phyloP scores from a whole-genome alignment of 2,797 vertebrate genomes.

The Balearica regulorum region DNA sequence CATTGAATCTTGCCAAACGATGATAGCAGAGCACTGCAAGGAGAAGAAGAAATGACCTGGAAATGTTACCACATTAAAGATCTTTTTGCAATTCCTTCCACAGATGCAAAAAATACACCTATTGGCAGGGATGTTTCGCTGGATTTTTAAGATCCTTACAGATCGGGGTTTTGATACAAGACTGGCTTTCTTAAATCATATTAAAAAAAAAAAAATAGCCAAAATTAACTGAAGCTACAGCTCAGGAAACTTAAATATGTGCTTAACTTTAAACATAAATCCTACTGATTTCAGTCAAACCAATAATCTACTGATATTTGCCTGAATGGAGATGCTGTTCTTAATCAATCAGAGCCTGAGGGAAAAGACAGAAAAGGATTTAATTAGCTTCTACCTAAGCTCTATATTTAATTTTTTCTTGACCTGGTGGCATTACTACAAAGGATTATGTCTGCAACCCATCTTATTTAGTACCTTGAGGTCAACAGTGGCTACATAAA shows the following conservation, averaged over 20 bases:
- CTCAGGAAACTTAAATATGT: neutral
- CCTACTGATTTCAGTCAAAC: neutral
- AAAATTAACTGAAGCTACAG: neutral
- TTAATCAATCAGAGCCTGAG: neutral
- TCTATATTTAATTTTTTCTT: neutral
- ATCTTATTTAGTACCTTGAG: neutral
- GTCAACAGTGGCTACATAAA: neutral
- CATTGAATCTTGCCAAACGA: neutral
- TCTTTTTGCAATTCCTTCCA: fast-evolving
- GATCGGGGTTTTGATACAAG: neutral
- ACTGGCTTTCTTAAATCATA: neutral
- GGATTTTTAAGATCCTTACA: neutral
- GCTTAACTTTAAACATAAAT: neutral
- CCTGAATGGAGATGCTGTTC: neutral
- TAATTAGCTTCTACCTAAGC: neutral
- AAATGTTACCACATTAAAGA: neutral
- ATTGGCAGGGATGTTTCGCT: neutral
- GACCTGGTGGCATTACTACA: neutral
- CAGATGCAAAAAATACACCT: neutral
- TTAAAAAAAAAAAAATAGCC: neutral
- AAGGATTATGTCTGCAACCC: neutral
- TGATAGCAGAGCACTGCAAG: neutral
- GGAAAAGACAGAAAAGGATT: neutral
- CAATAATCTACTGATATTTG: neutral
- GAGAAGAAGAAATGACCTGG: neutral